A percentile compares a stretch with the other conserved stretches of the same genome.
Evolutionary conservation across 1,140 invertebrate species (phyloP).

Genomic region (Nasonia giraulti): DNA sequence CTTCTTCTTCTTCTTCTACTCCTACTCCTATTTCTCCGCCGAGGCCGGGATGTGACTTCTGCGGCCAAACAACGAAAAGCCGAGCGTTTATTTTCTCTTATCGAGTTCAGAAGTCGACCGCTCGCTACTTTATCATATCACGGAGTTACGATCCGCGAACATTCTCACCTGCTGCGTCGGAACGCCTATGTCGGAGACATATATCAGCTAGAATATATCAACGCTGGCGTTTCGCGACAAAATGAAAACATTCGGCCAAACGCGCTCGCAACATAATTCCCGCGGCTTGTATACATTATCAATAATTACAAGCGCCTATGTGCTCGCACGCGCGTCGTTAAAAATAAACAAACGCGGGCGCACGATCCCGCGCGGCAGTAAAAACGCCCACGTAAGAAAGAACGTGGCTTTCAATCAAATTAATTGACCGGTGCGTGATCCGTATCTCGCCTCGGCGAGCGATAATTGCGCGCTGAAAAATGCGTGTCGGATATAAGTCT

Average conservation of each 20-base stretch:
- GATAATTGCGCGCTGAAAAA: slow-evolving; percentile 49
- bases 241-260: slow-evolving; percentile 23
- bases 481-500: slow-evolving; percentile 26
- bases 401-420: slow-evolving; percentile 30
- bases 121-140: not conserved
- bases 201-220: slow-evolving; percentile 8
- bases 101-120: not conserved
- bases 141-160: not conserved
- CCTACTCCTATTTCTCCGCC: slow-evolving; percentile 30
- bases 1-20: slow-evolving; percentile 45
- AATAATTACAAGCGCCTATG: slow-evolving; percentile 36
- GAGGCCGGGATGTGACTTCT: slow-evolving; percentile 31
- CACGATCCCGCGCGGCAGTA: not conserved
- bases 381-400: slow-evolving; percentile 50
- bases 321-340: not conserved
- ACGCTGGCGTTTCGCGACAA: slow-evolving; percentile 21
- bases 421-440: slow-evolving; percentile 33
- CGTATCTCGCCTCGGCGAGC: slow-evolving; percentile 13
- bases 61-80: slow-evolving; percentile 47
- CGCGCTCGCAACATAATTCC: slow-evolving; percentile 22
- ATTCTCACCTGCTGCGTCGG: not conserved
- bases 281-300: slow-evolving; percentile 26
- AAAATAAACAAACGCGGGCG: slow-evolving; percentile 38
- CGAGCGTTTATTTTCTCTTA: slow-evolving; percentile 40
- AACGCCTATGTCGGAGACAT: not conserved